These are phyloP conservation scores for Epinephelus awoara DNA, from an alignment of 2,797 vertebrate genomes.

Conservation along the genomic window DNA sequence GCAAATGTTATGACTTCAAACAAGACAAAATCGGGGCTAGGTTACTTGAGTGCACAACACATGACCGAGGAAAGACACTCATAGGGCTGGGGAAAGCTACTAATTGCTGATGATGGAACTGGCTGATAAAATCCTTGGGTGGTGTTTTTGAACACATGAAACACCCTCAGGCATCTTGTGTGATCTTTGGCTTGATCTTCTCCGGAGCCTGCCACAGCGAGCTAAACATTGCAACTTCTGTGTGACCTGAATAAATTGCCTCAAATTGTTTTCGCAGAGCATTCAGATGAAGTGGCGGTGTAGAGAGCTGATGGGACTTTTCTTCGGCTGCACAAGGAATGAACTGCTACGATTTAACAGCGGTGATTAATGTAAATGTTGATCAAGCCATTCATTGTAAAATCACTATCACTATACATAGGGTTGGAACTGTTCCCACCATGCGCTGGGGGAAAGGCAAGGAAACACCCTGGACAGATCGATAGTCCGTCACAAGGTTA, in stretches of 20 bases:
- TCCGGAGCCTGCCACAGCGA: not conserved
- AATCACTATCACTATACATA: not conserved
- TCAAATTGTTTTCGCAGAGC: constrained; percentile 19
- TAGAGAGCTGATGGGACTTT: not conserved
- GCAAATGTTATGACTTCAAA: constrained; percentile 33
- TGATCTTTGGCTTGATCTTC: constrained; percentile 33
- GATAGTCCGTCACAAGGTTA: constrained; percentile 3
- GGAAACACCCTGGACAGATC: constrained; percentile 11
- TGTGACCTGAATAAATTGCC: constrained; percentile 42
- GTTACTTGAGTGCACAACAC: constrained; percentile 62
- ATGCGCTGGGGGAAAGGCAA: constrained; percentile 16
- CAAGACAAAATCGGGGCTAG: not conserved
- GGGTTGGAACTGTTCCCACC: not conserved
- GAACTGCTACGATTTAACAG: not conserved
- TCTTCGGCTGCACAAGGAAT: not conserved
- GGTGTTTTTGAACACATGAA: constrained; percentile 5
- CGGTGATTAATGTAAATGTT: not conserved
- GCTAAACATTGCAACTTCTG: constrained; percentile 16
- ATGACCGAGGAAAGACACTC: not conserved
- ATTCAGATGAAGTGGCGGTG: not conserved
- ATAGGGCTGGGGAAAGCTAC: not conserved
- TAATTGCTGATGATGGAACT: not conserved
- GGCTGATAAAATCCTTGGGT: constrained; percentile 5
- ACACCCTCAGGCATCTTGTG: constrained; percentile 7
- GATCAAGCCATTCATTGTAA: not conserved